These are phyloP conservation scores for Standfussiana lucernea DNA, from an alignment of 2,888 invertebrate species.

Conservation along the genomic window DNA sequence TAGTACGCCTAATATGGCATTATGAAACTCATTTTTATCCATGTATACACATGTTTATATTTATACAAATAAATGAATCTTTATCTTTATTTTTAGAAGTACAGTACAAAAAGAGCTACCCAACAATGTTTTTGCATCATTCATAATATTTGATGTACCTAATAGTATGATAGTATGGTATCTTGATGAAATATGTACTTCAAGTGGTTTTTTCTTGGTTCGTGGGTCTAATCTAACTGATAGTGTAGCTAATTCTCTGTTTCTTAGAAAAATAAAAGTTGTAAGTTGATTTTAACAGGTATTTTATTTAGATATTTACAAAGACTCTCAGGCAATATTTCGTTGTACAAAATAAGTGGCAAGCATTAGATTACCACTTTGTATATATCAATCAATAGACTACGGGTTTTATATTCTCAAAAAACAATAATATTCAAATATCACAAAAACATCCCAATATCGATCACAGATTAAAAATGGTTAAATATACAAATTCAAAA, in stretches of 20 bases:
- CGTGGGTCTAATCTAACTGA: neutral
- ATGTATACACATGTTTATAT: too few species aligned
- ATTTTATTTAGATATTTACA: slow-evolving; percentile 80
- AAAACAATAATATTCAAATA: slow-evolving; percentile 42
- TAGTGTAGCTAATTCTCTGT: neutral
- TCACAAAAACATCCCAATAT: slow-evolving; percentile 39
- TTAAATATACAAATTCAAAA: slow-evolving; percentile 41
- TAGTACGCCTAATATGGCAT: too few species aligned
- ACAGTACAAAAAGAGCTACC: neutral
- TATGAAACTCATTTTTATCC: too few species aligned
- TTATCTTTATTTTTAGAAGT: too few species aligned
- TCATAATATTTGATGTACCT: neutral
- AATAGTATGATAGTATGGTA: neutral
- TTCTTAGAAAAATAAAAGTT: neutral
- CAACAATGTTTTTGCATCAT: neutral
- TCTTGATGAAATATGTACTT: neutral
- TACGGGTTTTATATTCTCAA: slow-evolving; percentile 16
- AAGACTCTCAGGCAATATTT: slow-evolving; percentile 72
- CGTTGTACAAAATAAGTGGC: slow-evolving; percentile 71
- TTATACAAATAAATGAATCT: too few species aligned
- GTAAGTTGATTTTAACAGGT: slow-evolving; percentile 33
- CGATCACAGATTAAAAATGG: slow-evolving; percentile 60
- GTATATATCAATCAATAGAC: slow-evolving; percentile 36
- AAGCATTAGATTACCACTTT: slow-evolving; percentile 22
- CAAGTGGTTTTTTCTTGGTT: neutral